Base-by-base conservation (phyloP, 2,888 invertebrate species). In the Eupelmus urozonus region DNA sequence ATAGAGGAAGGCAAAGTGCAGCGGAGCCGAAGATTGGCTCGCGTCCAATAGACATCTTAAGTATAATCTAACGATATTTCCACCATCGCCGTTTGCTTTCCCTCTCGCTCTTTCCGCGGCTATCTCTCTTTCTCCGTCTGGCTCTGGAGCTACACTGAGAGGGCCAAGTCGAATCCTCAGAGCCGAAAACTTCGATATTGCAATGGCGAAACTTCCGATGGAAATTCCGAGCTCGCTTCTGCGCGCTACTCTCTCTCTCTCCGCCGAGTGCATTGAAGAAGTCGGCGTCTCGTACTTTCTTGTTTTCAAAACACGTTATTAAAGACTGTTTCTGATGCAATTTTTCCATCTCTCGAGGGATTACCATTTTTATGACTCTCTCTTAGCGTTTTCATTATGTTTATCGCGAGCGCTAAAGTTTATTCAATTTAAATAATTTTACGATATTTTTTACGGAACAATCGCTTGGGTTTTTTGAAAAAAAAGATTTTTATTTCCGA, bases 41-140 rank as follows among this genome's bases (percentile, higher is more conserved):
- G 27, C 55, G 67, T 84, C 87, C 87, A 87, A 86, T 85, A 84
- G 85, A 85, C 85, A 85, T 87, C 85, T 87, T 84, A 83, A 84
- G 85, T 85, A 85, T 85, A 86, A 86, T 86, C 85, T 84, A 84
- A 87, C 86, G 85, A 83, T 85, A 85, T 84, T 84, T 84, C 83
- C 81, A 84, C 84, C 82, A 45, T 72, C 75, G 63, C 40, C 42
- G 25, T 72, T 69, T 66, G 51, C 40, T 76, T 63, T 62, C 23
- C 11, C 59, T 69, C 49, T 60, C 63, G 51, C 62, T 72, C 59
- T 72, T 29, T 60, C 59, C 71, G 65, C 55, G 2, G n/a, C 51
- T 51, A n/a, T 51, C 76, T 72, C 53, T 76, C 34, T 76, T 55
- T 57, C n/a, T 20, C 53, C 59, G n/a, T 62, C 27, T 34, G 7